Evolutionary conservation across 2,888 invertebrate species (phyloP).

Genomic region (Pycnomerus fuliginosus): DNA sequence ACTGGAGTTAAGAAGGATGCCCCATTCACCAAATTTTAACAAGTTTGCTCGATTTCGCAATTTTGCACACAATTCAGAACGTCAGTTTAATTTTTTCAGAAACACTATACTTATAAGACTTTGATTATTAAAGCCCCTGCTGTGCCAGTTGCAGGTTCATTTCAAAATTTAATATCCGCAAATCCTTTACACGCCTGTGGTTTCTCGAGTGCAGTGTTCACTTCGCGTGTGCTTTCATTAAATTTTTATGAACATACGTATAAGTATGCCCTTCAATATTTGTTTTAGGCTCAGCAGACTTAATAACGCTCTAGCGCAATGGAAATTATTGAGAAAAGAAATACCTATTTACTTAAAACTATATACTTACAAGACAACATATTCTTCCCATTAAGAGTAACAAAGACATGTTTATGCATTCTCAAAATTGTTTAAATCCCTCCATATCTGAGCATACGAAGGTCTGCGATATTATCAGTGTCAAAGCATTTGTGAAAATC

Average conservation of each 20-base stretch:
- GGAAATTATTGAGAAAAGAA: too few species aligned
- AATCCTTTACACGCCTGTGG: conserved; percentile 32
- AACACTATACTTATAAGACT: background rate
- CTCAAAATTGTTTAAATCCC: too few species aligned
- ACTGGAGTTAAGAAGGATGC: conserved; percentile 28
- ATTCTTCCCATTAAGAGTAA: too few species aligned
- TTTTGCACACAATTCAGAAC: background rate
- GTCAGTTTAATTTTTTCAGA: conserved; percentile 3
- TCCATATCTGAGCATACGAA: too few species aligned
- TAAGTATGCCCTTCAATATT: conserved; percentile 16
- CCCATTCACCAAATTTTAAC: conserved; percentile 11
- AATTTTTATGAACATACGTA: conserved; percentile 15
- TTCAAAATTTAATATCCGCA: conserved; percentile 32
- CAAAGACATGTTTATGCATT: too few species aligned
- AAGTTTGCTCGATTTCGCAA: conserved; percentile 10
- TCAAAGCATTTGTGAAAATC: conserved; percentile 30
- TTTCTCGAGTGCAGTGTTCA: conserved; percentile 32
- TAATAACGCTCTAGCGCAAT: too few species aligned
- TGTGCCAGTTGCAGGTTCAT: conserved; percentile 23
- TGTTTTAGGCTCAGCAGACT: too few species aligned
- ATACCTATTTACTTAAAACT: too few species aligned
- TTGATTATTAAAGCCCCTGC: conserved; percentile 18
- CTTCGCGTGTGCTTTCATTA: conserved; percentile 20
- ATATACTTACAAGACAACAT: too few species aligned
- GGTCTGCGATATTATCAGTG: conserved; percentile 39